Evolutionary conservation across 2,888 invertebrate species (phyloP), one percentile per base, ranked within the genome.

Genomic region (Trachelus iudaicus): DNA sequence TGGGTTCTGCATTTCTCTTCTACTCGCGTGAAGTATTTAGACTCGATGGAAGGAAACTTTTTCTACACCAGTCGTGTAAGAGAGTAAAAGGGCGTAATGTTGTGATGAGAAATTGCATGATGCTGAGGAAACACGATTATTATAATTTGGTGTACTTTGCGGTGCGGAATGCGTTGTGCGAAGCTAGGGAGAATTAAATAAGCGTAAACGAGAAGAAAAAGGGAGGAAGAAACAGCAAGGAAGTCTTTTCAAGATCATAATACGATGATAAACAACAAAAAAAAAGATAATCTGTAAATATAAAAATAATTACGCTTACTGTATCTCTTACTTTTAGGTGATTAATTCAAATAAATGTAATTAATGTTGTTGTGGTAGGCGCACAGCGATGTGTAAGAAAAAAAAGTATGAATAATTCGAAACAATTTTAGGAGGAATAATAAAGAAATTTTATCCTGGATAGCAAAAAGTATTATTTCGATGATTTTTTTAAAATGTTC

Each of bases 231-330:
- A 85, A 83, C 83, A 83, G 81, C 86, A 84, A 85, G 83, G 83
- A 84, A 83, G 84, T 84, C 85, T 85, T 84, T 83, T 85, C 85
- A 84, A 74, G 83, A 86, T 87, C 85, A 84, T 86, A 85, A 84
- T 84, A 85, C 23, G 56, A 56, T 56, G 56, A 87, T 82, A 83
- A 85, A 84, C 77, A 85, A 85, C 82, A 84, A 81, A 83, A 83
- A 83, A 85, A 86, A 86, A 85, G 85, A 89, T 87, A 88, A 89
- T 87, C 89, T 89, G 89, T 89, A 89, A 85, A 89, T 89, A 89
- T 89, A 91, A 89, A 90, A 89, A 91, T 90, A 91, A 91, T 91
- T 91, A 91, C 91, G 91, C 91, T 91, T 91, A 91, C 85, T 91
- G 90, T 91, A 91, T 90, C 91, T 90, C 90, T 90, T 91, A 91